Base-by-base conservation (phyloP, 2,113 vertebrate genomes). In the Gorsachius goisagi region DNA sequence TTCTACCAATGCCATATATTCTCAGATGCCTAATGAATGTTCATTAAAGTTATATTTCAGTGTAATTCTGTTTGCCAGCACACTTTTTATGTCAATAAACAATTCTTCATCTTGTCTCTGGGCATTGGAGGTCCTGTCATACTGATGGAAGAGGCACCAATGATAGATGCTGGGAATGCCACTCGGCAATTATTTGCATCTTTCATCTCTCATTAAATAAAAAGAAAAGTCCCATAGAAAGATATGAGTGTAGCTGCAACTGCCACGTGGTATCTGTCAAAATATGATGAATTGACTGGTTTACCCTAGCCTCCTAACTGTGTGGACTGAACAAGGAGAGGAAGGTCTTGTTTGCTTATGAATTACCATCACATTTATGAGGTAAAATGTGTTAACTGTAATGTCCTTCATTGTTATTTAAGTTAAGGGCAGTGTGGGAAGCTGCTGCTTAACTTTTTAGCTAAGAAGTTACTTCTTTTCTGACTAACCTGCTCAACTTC, bases 141-240 rank as follows among this genome's bases (percentile, higher is more conserved):
- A 56, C 7, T 88, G 33, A 64, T 56, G 67, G 86, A 83, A 92
- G 64, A 75, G 76, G 20, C 19, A 59, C 8, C 74, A 44, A 27
- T 75, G 53, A 93, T 50, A 67, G 72, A 83, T 83, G 28, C 91
- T 76, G 60, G 69, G 73, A 95, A 78, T 85, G 20, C 6, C 55
- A 80, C 26, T 26, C 19, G 64, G 45, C 64, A 76, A 94, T 76
- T 71, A 83, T 89, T 95, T 88, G 30, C 30, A 81, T 87, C 66
- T 95, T 94, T 95, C 75, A 77, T 24, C 28, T 93, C 83, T 92
- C 73, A 78, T 92, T 96, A 90, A 71, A 28, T 79, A 91, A 50
- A 79, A 89, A 94, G 3, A 50, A 79, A 89, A 94, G 3, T 33
- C 30, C 74, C 4, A 33, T 9, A 9, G 72, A 84, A 63, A 72